Base-by-base conservation (phyloP, 2,113 vertebrate species). In the Thryonomys swinderianus region DNA sequence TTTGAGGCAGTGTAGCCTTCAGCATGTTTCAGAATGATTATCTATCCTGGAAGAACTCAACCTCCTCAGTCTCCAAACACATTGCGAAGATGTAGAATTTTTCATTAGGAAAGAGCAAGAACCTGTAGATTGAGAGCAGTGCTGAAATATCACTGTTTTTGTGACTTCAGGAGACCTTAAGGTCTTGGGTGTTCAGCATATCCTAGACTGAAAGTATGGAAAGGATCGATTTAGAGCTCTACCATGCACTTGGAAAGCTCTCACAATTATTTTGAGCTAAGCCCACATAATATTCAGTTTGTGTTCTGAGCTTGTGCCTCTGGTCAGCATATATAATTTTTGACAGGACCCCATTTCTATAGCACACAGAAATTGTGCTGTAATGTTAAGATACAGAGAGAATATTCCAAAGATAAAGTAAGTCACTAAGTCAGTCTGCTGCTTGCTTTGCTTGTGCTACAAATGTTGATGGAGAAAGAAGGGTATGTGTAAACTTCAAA, bases 1-100 rank as follows among this genome's bases (percentile, higher is more conserved):
- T 95, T 73, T 79, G 76, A 90, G 96, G 62, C 55, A 4, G 48
- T 55, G 61, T 92, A 87, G 94, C 93, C 88, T 85, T 92, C 87
- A 84, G 20, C 45, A 23, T 91, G 48, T 83, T 90, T 94, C 48
- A 21, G 88, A 86, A 85, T 51, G 40, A 78, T 93, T 88, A 40
- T 40, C 85, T 91, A 88, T 94, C 69, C 90, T 73, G 48, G 69
- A 93, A 91, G 80, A 91, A 74, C 64, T 91, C 69, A 87, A 23
- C 84, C 55, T 61, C 66, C 80, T 91, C 67, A 34, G 3, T 55
- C 83, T 94, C 88, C 6, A 23, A 42, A 2, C 0, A 16, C 69
- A 73, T 94, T 84, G 55, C 59, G 85, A 85, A 7, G 73, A 27
- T 64, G 32, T 64, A 48, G 84, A 78, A 37, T 32, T 62, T 92